Percentiles rank a stretch among this genome's conserved stretches.
Conservation (phyloP, 2,888 invertebrate genomes). For the Drosophila quasianomalipes region DNA sequence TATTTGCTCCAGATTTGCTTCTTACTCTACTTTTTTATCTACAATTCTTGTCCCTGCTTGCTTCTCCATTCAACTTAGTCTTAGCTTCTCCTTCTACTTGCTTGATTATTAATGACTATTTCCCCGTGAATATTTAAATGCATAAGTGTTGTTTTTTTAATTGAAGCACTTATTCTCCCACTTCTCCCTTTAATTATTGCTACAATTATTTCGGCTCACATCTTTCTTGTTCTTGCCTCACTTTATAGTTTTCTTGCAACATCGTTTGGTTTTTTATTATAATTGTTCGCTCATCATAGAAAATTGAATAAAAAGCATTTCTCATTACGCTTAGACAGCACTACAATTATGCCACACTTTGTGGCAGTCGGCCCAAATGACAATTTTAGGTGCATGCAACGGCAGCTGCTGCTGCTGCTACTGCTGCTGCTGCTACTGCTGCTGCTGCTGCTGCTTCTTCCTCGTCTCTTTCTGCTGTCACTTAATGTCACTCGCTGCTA, state of each 20-base stretch:
- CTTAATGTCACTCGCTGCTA: conserved; percentile 65
- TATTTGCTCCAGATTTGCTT: not conserved
- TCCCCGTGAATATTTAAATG: not conserved
- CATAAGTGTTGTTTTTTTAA: not conserved
- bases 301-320: conserved; percentile 17
- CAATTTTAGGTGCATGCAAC: conserved; percentile 15
- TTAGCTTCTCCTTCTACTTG: not conserved
- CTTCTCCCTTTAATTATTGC: not conserved
- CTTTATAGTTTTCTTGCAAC: not conserved
- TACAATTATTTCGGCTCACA: not conserved
- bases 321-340: conserved; percentile 12
- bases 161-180: not conserved
- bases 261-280: not conserved
- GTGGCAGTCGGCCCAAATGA: conserved; percentile 31
- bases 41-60: not conserved
- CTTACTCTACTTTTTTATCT: not conserved
- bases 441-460: not conserved
- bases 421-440: not conserved
- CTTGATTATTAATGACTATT: not conserved
- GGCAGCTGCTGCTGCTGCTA: conserved; percentile 7
- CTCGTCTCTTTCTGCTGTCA: conserved; percentile 42
- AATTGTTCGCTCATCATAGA: not conserved
- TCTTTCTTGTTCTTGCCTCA: not conserved
- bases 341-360: conserved; percentile 30
- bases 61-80: not conserved